Evolutionary conservation across 2,113 vertebrate genomes (phyloP).

Genomic region (Vidua chalybeata): DNA sequence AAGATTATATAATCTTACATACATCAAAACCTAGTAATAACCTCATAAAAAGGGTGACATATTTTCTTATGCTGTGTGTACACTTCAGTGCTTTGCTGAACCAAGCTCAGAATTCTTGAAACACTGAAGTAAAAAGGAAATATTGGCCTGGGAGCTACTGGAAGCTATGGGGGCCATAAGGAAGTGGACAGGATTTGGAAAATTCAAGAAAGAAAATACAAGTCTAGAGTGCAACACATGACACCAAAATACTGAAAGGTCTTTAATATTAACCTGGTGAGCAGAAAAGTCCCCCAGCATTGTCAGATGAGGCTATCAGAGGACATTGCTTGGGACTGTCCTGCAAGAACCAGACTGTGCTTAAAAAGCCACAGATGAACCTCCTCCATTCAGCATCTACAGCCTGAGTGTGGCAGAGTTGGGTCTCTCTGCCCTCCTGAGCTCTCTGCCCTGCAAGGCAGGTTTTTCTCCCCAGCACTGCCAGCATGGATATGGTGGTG

Average conservation of each 20-base stretch:
- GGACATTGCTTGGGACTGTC: not conserved
- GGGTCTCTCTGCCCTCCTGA: rapidly evolving
- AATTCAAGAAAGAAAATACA: not conserved
- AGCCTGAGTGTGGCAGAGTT: not conserved
- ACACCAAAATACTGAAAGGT: not conserved
- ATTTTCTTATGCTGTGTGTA: not conserved
- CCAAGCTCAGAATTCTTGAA: not conserved
- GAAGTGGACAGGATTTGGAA: not conserved
- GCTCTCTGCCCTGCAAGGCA: not conserved
- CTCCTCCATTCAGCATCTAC: rapidly evolving
- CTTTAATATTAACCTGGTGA: not conserved
- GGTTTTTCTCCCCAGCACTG: not conserved
- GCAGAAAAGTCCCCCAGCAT: rapidly evolving
- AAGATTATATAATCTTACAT: not conserved
- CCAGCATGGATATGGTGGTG: not conserved
- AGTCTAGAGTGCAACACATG: not conserved
- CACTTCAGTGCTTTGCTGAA: not conserved
- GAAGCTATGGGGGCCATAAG: not conserved
- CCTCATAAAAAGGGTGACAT: not conserved
- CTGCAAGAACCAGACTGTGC: not conserved
- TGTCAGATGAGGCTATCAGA: not conserved
- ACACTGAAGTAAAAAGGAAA: not conserved
- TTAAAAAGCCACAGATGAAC: not conserved
- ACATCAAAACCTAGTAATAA: not conserved
- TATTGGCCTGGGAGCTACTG: not conserved